These are phyloP conservation scores for Periphyllus acericola DNA, from an alignment of 2,888 invertebrate genomes.

Conservation along the genomic window DNA sequence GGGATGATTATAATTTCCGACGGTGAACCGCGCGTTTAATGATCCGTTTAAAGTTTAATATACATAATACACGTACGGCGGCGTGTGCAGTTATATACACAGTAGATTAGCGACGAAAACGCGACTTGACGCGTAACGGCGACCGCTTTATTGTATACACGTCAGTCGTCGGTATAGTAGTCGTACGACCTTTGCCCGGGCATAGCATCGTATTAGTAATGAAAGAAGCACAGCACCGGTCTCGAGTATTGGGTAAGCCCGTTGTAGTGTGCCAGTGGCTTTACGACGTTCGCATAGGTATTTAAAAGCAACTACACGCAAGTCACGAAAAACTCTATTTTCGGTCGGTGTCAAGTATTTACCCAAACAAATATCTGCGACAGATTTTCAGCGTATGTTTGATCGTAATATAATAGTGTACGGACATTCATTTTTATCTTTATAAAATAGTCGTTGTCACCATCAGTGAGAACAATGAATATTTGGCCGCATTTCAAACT, in stretches of 20 bases:
- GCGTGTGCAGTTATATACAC: background rate
- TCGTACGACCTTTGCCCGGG: background rate
- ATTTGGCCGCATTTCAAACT: too few relatives aligned
- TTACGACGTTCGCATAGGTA: background rate
- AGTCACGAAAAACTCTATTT: too few relatives aligned
- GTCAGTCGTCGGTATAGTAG: background rate
- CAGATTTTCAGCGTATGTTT: too few relatives aligned
- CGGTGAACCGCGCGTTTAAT: slow-evolving; percentile 34
- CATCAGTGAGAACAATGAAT: too few relatives aligned
- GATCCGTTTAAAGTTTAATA: slow-evolving; percentile 55
- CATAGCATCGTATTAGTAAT: background rate
- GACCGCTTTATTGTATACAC: background rate
- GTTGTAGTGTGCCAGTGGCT: background rate
- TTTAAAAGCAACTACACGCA: background rate
- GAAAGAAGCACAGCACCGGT: background rate
- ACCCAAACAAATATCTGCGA: too few relatives aligned
- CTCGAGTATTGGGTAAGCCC: too few relatives aligned
- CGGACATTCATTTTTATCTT: too few relatives aligned
- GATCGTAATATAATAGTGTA: too few relatives aligned
- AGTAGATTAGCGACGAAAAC: slow-evolving; percentile 20
- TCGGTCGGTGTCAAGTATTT: too few relatives aligned
- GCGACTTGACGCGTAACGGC: background rate
- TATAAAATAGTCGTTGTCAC: too few relatives aligned
- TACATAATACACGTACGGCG: background rate
- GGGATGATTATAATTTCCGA: slow-evolving; percentile 28